Conservation (phyloP, 2,113 vertebrate genomes). For the Balaenoptera acutorostrata region DNA sequence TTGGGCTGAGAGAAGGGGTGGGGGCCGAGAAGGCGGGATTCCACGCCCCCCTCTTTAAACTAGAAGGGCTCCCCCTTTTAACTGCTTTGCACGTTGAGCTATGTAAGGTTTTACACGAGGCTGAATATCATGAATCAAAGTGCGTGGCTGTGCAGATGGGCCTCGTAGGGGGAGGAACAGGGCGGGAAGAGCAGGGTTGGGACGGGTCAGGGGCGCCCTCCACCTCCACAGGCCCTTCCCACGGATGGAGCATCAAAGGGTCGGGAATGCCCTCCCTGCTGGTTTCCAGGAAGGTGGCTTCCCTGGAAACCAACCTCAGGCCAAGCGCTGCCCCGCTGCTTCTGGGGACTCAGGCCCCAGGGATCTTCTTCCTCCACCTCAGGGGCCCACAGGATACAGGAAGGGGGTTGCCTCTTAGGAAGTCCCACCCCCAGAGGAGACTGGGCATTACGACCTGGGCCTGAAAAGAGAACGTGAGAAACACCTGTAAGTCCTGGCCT, state of each 20-base stretch:
- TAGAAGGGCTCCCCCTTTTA: not conserved
- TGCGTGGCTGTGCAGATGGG: accelerated
- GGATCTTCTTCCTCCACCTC: not conserved
- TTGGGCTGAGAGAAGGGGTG: not conserved
- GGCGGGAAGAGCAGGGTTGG: too few species aligned
- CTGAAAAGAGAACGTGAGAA: not conserved
- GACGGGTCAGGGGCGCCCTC: not conserved
- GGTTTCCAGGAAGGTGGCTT: not conserved
- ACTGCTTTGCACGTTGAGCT: not conserved
- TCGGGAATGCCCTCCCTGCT: accelerated
- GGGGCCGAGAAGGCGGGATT: not conserved
- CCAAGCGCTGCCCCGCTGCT: accelerated
- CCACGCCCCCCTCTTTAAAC: not conserved
- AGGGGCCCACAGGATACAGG: not conserved
- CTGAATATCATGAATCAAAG: not conserved
- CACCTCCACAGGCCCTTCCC: not conserved
- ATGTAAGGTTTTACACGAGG: not conserved
- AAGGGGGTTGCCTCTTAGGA: not conserved
- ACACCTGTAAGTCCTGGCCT: not conserved
- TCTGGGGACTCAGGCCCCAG: not conserved
- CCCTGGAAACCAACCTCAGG: not conserved
- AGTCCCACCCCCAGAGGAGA: not conserved
- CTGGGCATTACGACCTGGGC: not conserved
- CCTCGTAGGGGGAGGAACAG: not conserved
- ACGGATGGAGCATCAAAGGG: not conserved